Conservation (phyloP, 2,797 vertebrate genomes). For the Dipus sagitta region DNA sequence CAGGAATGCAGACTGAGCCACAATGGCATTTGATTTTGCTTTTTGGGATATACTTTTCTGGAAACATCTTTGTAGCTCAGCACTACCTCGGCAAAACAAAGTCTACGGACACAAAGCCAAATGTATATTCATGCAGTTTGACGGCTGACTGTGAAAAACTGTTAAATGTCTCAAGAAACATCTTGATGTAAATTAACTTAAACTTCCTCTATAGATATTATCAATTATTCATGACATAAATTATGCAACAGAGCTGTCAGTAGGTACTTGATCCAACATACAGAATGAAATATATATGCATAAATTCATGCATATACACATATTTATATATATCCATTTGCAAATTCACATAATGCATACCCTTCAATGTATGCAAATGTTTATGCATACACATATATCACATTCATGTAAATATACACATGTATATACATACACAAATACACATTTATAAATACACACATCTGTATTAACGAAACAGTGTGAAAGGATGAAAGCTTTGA, state of each 20-base stretch:
- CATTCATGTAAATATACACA: background rate
- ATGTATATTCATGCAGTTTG: background rate
- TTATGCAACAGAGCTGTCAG: constrained; percentile 67
- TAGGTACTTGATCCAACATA: constrained; percentile 40
- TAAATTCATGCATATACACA: background rate
- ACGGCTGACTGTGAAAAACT: constrained; percentile 39
- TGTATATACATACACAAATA: background rate
- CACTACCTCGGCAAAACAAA: constrained; percentile 37
- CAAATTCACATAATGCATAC: background rate
- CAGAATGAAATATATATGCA: constrained; percentile 8
- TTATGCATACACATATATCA: background rate
- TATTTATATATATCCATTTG: background rate
- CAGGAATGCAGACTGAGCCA: background rate
- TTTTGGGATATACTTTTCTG: background rate
- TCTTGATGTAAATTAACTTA: constrained; percentile 75
- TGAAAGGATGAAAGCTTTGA: background rate
- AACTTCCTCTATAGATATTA: constrained; percentile 62
- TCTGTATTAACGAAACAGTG: background rate
- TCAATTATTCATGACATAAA: constrained; percentile 79
- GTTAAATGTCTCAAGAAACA: constrained; percentile 52
- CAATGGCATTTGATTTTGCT: constrained; percentile 24
- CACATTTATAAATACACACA: background rate
- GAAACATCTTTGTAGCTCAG: background rate
- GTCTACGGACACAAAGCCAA: background rate
- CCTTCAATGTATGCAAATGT: background rate